Evolutionary conservation across 1,140 invertebrate genomes (phyloP).

Genomic region (Propsilocerus akamusi): DNA sequence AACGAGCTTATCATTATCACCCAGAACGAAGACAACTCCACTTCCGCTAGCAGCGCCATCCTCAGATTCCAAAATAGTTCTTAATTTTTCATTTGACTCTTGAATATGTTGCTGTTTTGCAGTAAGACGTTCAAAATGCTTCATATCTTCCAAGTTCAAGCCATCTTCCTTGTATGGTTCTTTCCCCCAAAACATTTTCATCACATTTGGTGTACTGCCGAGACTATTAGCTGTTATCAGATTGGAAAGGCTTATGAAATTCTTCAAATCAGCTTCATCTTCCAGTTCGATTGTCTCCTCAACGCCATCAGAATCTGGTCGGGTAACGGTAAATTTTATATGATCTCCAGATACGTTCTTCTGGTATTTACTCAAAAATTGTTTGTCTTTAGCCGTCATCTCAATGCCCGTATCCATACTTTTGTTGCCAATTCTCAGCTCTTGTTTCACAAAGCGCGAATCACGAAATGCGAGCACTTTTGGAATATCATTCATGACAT

Average conservation of each 20-base stretch:
- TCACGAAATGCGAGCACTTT: slow-evolving; percentile 21
- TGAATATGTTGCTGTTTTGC: slow-evolving; percentile 12
- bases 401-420: slow-evolving; percentile 23
- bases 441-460: slow-evolving; percentile 23
- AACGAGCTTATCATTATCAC: slow-evolving; percentile 48
- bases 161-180: slow-evolving; percentile 23
- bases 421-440: slow-evolving; percentile 22
- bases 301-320: slow-evolving; percentile 15
- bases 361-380: slow-evolving; percentile 7
- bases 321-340: slow-evolving; percentile 19
- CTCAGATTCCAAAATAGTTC: neutral
- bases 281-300: slow-evolving; percentile 1
- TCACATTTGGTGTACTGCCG: slow-evolving; percentile 16
- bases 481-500: slow-evolving; percentile 21
- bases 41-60: slow-evolving; percentile 8
- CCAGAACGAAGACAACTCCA: slow-evolving; percentile 53
- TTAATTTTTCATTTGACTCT: slow-evolving; percentile 8
- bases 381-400: slow-evolving; percentile 15
- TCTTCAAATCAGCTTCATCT: slow-evolving; percentile 10
- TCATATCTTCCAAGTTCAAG: slow-evolving; percentile 17
- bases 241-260: slow-evolving; percentile 16
- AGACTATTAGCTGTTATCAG: slow-evolving; percentile 24
- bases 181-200: slow-evolving; percentile 16
- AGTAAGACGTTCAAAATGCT: slow-evolving; percentile 19
- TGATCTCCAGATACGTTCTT: slow-evolving; percentile 11